Conservation (phyloP, 2,113 vertebrate genomes). For the Glaucomys volans region DNA sequence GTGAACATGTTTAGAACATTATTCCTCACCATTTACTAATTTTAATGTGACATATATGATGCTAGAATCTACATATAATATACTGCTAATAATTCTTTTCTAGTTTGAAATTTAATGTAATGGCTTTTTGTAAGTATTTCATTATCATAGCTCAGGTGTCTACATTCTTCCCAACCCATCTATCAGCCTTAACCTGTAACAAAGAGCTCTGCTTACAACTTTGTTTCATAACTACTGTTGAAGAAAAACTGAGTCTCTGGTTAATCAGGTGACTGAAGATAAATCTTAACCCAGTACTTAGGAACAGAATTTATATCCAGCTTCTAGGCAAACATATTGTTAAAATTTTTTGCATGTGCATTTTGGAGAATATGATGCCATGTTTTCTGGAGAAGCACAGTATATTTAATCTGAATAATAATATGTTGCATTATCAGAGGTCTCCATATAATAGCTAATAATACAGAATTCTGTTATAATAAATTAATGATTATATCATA, state of each 20-base stretch:
- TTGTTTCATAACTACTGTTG: not conserved
- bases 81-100: not conserved
- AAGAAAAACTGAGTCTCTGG: not conserved
- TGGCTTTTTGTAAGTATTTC: not conserved
- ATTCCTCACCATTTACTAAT: not conserved
- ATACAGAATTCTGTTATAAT: not conserved
- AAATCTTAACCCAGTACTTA: not conserved
- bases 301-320: not conserved
- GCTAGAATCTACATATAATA: not conserved
- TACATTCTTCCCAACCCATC: not conserved
- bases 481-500: not conserved
- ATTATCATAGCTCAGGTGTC: not conserved
- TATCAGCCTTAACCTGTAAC: not conserved
- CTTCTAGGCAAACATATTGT: not conserved
- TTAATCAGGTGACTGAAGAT: not conserved
- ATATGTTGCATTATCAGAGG: not conserved
- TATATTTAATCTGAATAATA: not conserved
- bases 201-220: not conserved
- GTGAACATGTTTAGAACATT: not conserved
- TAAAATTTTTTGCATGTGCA: not conserved
- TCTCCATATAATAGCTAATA: not conserved
- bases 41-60: not conserved
- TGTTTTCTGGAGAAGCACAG: not conserved
- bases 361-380: not conserved
- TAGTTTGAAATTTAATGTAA: not conserved